Base-by-base conservation (phyloP, 2,888 invertebrate genomes). In the Athrips mouffetella region DNA sequence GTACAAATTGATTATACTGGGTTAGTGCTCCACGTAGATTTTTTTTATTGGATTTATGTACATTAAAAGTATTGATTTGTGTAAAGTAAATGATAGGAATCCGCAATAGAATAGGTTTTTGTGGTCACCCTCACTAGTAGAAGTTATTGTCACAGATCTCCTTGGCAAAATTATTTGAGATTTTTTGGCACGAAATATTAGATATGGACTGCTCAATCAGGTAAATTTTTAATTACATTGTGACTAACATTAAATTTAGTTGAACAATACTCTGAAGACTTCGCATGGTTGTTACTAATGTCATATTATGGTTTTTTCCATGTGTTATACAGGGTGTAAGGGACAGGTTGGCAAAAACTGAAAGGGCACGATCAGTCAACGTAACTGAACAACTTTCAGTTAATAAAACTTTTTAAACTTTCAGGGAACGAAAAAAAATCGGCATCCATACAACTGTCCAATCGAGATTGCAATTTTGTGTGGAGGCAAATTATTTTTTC, bases 71-170 rank as follows among this genome's bases (percentile, higher is more conserved):
- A 23, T 11, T 27, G 23, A 41, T 41, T 41, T 25, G 15, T 27
- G 41, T 41, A 27, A 35, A 35, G 20, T 35, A 20, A 35, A 35
- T 35, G 16, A 35, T 35, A 35, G 35, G n/a, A 4, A 20, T 35
- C 35, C n/a, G 35, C 35, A 15, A 35, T 20, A 20, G n/a, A 10
- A 35, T 20, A 18, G 35, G n/a, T 35, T 13, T 39, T 39, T 21
- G 23, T 39, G 39, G 23, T 39, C 39, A 39, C 39, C 39, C 20
- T 13, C 11, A 39, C 21, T 39, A 39, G 10, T 18, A 18, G 7
- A n/a, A 21, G 21, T 20, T 18, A 39, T 7, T 8, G 7, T 33
- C 33, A 39, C 37, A 39, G 39, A 39, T 39, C 39, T 35, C 35
- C 8, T 20, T 20, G 20, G 35, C 18, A 18, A 35, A 35, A 35